phyloP scores from a whole-genome alignment of 2,113 vertebrate species.

The Malurus cyaneus region DNA sequence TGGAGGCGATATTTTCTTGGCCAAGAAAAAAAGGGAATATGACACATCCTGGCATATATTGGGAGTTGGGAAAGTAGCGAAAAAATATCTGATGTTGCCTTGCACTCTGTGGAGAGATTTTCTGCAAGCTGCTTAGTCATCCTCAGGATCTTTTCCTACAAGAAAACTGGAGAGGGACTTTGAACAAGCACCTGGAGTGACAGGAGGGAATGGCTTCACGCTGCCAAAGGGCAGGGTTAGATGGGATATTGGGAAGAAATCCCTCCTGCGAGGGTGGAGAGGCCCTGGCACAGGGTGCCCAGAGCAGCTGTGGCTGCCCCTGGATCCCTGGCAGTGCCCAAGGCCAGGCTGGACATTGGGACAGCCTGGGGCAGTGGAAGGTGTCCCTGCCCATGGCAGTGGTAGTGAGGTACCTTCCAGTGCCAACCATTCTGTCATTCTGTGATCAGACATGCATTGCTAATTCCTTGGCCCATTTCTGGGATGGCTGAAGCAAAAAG shows the following conservation, averaged over 20 bases:
- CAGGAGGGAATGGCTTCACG: neutral
- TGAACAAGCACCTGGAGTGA: neutral
- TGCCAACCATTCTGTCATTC: neutral
- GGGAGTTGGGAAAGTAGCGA: neutral
- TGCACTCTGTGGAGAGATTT: neutral
- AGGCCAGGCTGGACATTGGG: neutral
- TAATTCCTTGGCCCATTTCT: neutral
- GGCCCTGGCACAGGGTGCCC: neutral
- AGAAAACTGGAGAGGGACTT: neutral
- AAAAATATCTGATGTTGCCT: neutral
- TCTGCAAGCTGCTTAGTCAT: neutral
- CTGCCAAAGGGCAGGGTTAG: neutral
- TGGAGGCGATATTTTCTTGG: neutral
- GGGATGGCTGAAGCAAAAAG: neutral
- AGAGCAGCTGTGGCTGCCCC: neutral
- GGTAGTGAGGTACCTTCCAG: neutral
- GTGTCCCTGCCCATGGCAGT: neutral
- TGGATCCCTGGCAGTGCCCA: neutral
- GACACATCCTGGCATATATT: neutral
- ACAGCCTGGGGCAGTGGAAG: rapidly evolving
- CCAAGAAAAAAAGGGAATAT: neutral
- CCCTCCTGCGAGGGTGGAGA: rapidly evolving
- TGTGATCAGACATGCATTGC: neutral
- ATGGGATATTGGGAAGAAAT: neutral
- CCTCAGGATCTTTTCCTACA: neutral